phyloP scores from a whole-genome alignment of 2,888 invertebrate species.

The Apodemia duryi region DNA sequence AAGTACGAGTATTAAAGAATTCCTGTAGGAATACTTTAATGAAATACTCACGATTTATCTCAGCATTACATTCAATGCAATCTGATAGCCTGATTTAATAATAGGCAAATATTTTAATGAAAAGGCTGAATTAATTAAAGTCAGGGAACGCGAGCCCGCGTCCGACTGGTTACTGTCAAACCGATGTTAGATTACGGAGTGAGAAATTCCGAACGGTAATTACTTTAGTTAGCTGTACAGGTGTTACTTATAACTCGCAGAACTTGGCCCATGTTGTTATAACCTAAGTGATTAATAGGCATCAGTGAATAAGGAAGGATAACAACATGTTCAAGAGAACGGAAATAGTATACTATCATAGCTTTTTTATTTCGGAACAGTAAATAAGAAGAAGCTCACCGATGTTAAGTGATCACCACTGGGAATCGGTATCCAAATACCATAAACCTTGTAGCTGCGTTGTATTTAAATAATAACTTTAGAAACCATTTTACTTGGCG shows the following conservation, averaged over 20 bases:
- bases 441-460: too few relatives aligned
- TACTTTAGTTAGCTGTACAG: conserved; percentile 2
- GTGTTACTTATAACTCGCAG: conserved; percentile 3
- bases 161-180: conserved; percentile 12
- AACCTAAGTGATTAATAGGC: not conserved
- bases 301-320: not conserved
- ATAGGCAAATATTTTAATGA: conserved; percentile 4
- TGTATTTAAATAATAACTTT: too few relatives aligned
- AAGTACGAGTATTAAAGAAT: too few relatives aligned
- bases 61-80: not conserved
- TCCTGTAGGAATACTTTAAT: not conserved
- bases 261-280: not conserved
- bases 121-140: not conserved
- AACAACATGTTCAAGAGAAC: not conserved
- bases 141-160: conserved; percentile 3
- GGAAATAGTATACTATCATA: too few relatives aligned
- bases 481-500: too few relatives aligned
- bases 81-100: conserved; percentile 3
- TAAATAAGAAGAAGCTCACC: too few relatives aligned
- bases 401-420: too few relatives aligned
- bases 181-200: conserved; percentile 10
- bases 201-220: conserved; percentile 14
- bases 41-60: not conserved
- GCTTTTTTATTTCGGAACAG: too few relatives aligned
- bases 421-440: too few relatives aligned